Evolutionary conservation across 2,888 invertebrate genomes (phyloP).

Genomic region (Zhuqinia jingwanae): DNA sequence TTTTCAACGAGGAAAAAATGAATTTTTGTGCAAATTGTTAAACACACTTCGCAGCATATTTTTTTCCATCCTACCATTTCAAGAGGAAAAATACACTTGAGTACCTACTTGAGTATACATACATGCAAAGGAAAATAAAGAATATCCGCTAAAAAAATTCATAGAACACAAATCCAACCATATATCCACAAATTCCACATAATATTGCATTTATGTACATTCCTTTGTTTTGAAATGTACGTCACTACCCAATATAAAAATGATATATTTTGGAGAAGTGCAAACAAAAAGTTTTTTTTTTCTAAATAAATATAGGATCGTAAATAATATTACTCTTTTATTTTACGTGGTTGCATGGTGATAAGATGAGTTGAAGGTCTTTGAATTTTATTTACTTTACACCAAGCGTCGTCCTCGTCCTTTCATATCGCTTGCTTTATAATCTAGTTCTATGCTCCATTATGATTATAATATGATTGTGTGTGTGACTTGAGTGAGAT

Average conservation of each 20-base stretch:
- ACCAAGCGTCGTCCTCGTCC: background rate
- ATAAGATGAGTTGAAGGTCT: too few species aligned
- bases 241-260: too few species aligned
- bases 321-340: too few species aligned
- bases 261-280: too few species aligned
- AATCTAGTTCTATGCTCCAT: constrained; percentile 10
- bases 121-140: background rate
- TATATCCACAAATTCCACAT: too few species aligned
- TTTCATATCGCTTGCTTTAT: background rate
- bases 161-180: too few species aligned
- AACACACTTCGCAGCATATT: background rate
- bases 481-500: background rate
- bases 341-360: too few species aligned
- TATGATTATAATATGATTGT: constrained; percentile 3
- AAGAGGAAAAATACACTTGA: background rate
- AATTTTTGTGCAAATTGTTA: background rate
- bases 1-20: background rate
- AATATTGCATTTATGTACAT: too few species aligned
- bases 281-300: too few species aligned
- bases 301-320: too few species aligned
- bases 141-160: background rate
- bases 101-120: background rate
- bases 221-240: too few species aligned
- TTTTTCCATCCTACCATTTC: background rate
- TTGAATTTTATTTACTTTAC: too few species aligned